Percentiles rank a stretch among this genome's conserved stretches.
Evolutionary conservation across 1,140 invertebrate species (phyloP).

Genomic region (Papilio machaon): DNA sequence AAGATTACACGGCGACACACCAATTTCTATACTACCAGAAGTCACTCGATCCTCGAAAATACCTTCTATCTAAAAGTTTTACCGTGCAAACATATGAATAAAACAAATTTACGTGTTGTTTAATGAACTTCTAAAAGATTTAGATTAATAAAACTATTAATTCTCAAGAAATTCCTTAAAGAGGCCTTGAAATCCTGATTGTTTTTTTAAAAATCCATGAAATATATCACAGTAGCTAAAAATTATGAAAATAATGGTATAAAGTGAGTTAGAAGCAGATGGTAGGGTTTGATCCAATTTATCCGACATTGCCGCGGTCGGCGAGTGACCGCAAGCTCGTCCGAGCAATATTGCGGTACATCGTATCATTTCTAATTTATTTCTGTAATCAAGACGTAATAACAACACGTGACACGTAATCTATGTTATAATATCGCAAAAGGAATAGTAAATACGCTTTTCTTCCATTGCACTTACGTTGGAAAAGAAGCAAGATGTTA

Average conservation of each 20-base stretch:
- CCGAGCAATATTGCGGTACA: slow-evolving; percentile 13
- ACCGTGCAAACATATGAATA: too few relatives aligned
- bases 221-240: too few relatives aligned
- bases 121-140: background rate
- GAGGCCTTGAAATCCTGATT: too few relatives aligned
- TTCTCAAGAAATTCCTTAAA: too few relatives aligned
- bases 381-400: slow-evolving; percentile 8
- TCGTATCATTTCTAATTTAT: slow-evolving; percentile 18
- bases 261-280: background rate
- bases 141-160: background rate
- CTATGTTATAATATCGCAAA: background rate
- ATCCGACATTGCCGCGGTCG: slow-evolving; percentile 13
- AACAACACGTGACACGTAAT: background rate
- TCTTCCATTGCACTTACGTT: too few relatives aligned
- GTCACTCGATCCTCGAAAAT: slow-evolving; percentile 3
- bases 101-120: too few relatives aligned
- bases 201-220: too few relatives aligned
- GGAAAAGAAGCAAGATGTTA: too few relatives aligned
- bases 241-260: background rate
- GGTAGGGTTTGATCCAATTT: slow-evolving; percentile 15
- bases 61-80: background rate
- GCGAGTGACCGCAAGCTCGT: slow-evolving; percentile 21
- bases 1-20: slow-evolving; percentile 18
- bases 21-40: background rate
- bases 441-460: too few relatives aligned